Percentiles rank a stretch among this genome's conserved stretches.
Conservation (phyloP, 2,797 vertebrate genomes). For the Poeciliopsis infans region DNA sequence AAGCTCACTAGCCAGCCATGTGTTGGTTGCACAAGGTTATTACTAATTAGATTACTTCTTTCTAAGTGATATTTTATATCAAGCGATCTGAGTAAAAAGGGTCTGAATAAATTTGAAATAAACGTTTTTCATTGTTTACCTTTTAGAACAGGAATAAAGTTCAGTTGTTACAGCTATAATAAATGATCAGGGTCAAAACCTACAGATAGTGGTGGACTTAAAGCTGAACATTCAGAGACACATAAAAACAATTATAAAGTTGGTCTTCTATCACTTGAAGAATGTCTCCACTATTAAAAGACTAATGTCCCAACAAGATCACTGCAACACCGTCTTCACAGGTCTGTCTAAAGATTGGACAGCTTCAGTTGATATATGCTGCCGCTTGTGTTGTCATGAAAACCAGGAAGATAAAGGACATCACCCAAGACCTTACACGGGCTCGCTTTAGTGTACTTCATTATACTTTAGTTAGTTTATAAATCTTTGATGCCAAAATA, state of each 20-base stretch:
- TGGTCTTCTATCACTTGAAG: background rate
- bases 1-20: background rate
- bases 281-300: background rate
- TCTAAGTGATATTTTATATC: background rate
- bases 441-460: too few species aligned
- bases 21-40: background rate
- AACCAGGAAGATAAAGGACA: background rate
- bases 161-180: background rate
- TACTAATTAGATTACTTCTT: background rate
- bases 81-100: background rate
- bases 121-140: background rate
- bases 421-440: too few species aligned
- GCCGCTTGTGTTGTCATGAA: background rate
- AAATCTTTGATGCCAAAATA: too few species aligned
- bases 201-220: background rate
- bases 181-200: background rate
- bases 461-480: too few species aligned
- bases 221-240: background rate
- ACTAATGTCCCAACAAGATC: background rate
- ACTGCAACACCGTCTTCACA: background rate
- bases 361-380: background rate
- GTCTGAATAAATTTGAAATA: background rate
- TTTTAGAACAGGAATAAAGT: too few species aligned
- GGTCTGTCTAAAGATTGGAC: background rate
- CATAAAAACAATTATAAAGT: background rate